Evolutionary conservation across 2,797 vertebrate species (phyloP).

Genomic region (Malurus leucopterus): DNA sequence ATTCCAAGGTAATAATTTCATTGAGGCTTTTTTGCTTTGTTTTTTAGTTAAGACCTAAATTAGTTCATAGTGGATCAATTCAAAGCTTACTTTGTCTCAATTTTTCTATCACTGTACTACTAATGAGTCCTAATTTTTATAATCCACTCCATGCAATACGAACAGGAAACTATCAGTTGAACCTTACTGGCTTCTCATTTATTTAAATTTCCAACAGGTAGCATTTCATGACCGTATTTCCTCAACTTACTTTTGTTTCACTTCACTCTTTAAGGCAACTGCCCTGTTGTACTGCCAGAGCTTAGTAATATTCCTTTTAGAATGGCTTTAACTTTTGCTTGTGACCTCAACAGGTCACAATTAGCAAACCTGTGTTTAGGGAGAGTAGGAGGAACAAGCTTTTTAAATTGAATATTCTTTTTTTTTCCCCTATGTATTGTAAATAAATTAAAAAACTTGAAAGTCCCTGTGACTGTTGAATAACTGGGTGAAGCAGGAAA

Average conservation of each 20-base stretch:
- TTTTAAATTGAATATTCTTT: neutral
- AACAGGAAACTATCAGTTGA: neutral
- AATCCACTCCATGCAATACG: rapidly evolving
- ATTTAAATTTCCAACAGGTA: neutral
- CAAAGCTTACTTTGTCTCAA: neutral
- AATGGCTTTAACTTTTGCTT: neutral
- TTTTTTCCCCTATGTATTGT: neutral
- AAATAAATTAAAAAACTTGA: neutral
- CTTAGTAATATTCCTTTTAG: neutral
- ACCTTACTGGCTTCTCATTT: neutral
- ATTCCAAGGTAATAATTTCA: conserved; percentile 83
- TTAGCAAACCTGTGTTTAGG: neutral
- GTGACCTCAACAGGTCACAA: neutral
- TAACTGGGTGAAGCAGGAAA: neutral
- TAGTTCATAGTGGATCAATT: neutral
- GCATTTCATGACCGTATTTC: neutral
- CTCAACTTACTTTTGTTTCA: neutral
- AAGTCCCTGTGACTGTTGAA: neutral
- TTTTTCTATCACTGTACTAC: neutral
- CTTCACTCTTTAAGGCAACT: neutral
- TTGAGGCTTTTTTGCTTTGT: neutral
- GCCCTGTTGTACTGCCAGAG: neutral
- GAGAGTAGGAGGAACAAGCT: neutral
- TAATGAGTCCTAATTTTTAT: neutral
- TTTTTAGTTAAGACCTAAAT: neutral